Evolutionary conservation across 2,888 invertebrate genomes (phyloP), one percentile per base, ranked within the genome.

Genomic region (Encarsia formosa): DNA sequence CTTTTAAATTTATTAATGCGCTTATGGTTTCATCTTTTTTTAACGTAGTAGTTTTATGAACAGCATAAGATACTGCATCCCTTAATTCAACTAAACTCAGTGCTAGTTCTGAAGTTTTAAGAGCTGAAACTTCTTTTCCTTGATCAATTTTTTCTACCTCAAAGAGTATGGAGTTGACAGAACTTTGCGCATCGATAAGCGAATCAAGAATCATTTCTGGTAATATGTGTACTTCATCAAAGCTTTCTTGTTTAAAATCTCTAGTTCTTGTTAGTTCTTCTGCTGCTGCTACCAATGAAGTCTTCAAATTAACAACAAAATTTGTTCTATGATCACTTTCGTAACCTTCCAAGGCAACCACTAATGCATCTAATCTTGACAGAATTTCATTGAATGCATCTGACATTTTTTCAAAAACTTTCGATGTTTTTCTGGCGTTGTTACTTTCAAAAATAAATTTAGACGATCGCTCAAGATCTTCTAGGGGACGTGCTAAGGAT

Each of bases 121-220:
- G 32, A 1, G 55, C 32, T 22, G 51, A 53, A 5, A 59, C 46
- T 31, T 65, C 63, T 2, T 61, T 54, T 0, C 61, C 56, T 2
- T 61, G 59, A 6, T 57, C 59, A 3, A 57, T 46, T n/a, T 61
- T 61, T 47, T 71, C 69, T 4, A 63, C 57, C 35, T 65, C 65
- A 22, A 63, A 60, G 20, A 72, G 58, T 3, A 66, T 64, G 3
- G 59, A 53, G 54, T 65, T 69, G 3, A 73, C 59, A 9, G 63
- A 61, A 0, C 67, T 61, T 49, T 73, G 72, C 3, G 69, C 64
- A 49, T 71, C 68, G 19, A 71, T 68, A 16, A 72, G 49, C 15
- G 66, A 61, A 49, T 73, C 71, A 13, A 70, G 50, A 49, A 73
- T 66, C 45, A 63, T 63, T 24, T 71, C 69, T 4, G 69, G 54